Base-by-base conservation (phyloP, 2,797 vertebrate species). In the Meriones psammophilus region DNA sequence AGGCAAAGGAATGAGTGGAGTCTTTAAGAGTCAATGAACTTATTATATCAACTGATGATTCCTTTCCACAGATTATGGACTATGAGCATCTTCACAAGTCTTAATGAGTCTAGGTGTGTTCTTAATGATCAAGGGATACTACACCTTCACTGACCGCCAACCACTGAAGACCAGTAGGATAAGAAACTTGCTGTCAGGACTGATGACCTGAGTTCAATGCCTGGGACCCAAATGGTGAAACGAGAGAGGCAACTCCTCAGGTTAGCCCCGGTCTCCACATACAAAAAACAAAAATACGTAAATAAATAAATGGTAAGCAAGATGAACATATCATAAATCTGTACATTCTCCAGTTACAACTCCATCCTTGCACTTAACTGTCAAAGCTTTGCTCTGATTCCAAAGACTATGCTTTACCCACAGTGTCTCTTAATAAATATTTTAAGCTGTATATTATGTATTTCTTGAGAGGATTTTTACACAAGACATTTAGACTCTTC, bases 391-490 rank as follows among this genome's bases (percentile, higher is more conserved):
- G 30, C 83, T 73, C 30, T 54, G 28, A 56, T 76, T 97, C 58
- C 42, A 66, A 69, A 94, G 24, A 68, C n/a, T 20, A 68, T 10
- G 4, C 3, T 73, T 71, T 39, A 46, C 3, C 92, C 80, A 92
- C 28, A 85, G 10, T 73, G 9, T 46, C 88, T 92, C 36, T 39
- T 73, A 86, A 84, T 77, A 60, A 60, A n/a, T 42, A 93, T 92
- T 94, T 58, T 77, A 76, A 90, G 22, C 28, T 90, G 1, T 68
- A 20, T 3, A 68, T 89, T 77, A 77, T 39, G 15, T 36, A 84
- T 76, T 94, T 95, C 94, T 77, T 68, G 14, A 90, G 24, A 90
- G 54, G 93, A 93, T 69, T 85, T 84, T 79, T 92, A 54, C 28
- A 83, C n/a, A 78, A 24, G 36, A 33, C 73, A 80, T 93, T 89